Evolutionary conservation across 2,888 invertebrate genomes (phyloP).

Genomic region (Yponomeuta cagnagella): DNA sequence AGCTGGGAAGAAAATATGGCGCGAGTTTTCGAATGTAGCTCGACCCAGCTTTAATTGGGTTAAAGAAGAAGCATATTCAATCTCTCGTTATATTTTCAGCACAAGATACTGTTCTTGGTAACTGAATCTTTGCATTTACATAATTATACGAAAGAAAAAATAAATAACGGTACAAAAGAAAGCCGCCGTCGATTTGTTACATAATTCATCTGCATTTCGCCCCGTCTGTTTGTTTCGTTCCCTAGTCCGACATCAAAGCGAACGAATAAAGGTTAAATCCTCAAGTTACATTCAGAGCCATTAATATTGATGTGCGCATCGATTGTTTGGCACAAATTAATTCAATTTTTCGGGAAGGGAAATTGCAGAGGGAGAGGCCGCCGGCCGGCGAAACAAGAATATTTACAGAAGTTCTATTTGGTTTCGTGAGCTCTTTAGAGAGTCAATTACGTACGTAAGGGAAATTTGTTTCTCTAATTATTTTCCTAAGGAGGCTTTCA

Average conservation of each 20-base stretch:
- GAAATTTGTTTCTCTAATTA: too few relatives aligned
- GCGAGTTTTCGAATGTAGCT: too few relatives aligned
- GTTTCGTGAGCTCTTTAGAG: too few relatives aligned
- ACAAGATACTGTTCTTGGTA: too few relatives aligned
- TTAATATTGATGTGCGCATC: constrained; percentile 52
- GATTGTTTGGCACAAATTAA: constrained; percentile 63
- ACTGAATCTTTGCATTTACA: background rate
- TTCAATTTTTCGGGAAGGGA: constrained; percentile 59
- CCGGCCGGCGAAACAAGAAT: constrained; percentile 21
- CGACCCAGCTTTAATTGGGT: too few relatives aligned
- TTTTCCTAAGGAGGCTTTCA: too few relatives aligned
- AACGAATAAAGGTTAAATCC: constrained; percentile 32
- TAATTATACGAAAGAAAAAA: background rate
- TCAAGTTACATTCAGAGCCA: constrained; percentile 32
- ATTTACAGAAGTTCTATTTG: background rate
- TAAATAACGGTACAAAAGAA: background rate
- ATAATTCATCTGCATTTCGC: constrained; percentile 1
- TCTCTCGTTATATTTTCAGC: too few relatives aligned
- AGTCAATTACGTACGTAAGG: too few relatives aligned
- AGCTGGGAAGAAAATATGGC: too few relatives aligned
- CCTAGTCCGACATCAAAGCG: constrained; percentile 20
- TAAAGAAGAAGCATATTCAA: too few relatives aligned
- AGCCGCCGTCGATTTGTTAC: background rate
- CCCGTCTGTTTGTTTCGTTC: background rate
- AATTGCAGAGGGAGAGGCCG: constrained; percentile 32